phyloP scores from a whole-genome alignment of 2,888 invertebrate genomes.

The Drosophila paramelanica region DNA sequence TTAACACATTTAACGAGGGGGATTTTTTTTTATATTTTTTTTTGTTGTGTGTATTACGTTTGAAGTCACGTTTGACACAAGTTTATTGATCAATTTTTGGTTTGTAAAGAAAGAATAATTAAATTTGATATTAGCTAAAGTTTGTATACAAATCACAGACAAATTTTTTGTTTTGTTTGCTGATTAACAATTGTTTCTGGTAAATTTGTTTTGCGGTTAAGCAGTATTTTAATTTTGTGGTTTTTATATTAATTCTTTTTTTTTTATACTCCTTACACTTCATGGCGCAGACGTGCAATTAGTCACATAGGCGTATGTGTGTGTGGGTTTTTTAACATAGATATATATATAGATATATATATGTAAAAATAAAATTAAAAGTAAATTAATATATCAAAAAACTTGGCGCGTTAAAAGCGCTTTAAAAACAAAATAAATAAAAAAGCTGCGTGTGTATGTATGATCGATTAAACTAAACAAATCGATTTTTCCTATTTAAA shows the following conservation, averaged over 20 bases:
- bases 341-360: not conserved
- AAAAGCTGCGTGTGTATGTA: constrained; percentile 7
- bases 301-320: constrained; percentile 60
- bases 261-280: constrained; percentile 29
- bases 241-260: constrained; percentile 25
- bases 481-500: constrained; percentile 9
- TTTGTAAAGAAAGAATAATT: constrained; percentile 75
- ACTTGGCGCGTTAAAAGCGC: constrained; percentile 1
- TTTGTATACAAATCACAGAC: constrained; percentile 45
- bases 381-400: not conserved
- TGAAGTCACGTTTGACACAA: constrained; percentile 35
- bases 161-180: constrained; percentile 16
- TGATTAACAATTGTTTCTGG: not conserved
- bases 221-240: constrained; percentile 27
- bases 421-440: not conserved
- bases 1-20: not conserved
- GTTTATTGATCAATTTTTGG: constrained; percentile 27
- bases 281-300: constrained; percentile 63
- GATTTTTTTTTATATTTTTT: constrained; percentile 1
- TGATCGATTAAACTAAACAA: constrained; percentile 17
- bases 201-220: constrained; percentile 28
- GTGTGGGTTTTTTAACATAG: constrained; percentile 27
- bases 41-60: constrained; percentile 23
- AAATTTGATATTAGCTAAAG: constrained; percentile 69
- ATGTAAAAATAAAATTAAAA: constrained; percentile 14